Evolutionary conservation across 2,797 vertebrate genomes (phyloP).

Genomic region (Jordanella pulchra): DNA sequence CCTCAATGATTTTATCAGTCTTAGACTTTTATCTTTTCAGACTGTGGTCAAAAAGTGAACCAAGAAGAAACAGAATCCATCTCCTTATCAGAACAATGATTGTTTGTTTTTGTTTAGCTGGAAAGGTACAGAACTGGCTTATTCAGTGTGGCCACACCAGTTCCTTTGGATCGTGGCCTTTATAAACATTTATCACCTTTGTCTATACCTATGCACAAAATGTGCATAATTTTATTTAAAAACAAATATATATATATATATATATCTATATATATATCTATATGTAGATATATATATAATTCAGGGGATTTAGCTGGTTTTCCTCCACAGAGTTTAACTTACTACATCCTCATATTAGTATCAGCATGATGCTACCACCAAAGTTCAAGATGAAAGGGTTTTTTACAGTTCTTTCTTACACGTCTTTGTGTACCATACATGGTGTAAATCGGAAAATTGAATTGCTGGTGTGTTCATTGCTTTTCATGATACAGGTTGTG

Average conservation of each 20-base stretch:
- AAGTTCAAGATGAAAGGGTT: not conserved
- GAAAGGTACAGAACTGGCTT: slow-evolving; percentile 16
- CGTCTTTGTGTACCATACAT: too few species aligned
- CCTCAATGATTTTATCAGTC: slow-evolving; percentile 5
- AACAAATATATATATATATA: too few species aligned
- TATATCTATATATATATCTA: too few species aligned
- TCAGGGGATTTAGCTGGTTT: too few species aligned
- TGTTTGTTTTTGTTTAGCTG: slow-evolving; percentile 21
- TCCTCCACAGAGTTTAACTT: not conserved
- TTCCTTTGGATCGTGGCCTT: slow-evolving; percentile 1
- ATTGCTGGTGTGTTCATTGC: too few species aligned
- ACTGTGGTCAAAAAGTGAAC: not conserved
- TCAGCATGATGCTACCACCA: not conserved
- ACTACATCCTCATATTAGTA: not conserved
- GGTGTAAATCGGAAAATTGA: too few species aligned
- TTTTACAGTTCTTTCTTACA: too few species aligned
- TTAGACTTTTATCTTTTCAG: slow-evolving; percentile 1
- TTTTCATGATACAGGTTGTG: too few species aligned
- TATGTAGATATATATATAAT: too few species aligned
- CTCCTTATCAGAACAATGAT: slow-evolving; percentile 17
- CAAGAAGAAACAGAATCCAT: slow-evolving; percentile 3
- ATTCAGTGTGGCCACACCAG: not conserved
- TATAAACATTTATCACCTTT: slow-evolving; percentile 1
- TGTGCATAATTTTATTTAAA: not conserved
- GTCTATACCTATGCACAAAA: too few species aligned